A percentile compares a stretch with the other conserved stretches of the same genome.
Conservation (phyloP, 1,140 invertebrate species). For the Drosophila navojoa region DNA sequence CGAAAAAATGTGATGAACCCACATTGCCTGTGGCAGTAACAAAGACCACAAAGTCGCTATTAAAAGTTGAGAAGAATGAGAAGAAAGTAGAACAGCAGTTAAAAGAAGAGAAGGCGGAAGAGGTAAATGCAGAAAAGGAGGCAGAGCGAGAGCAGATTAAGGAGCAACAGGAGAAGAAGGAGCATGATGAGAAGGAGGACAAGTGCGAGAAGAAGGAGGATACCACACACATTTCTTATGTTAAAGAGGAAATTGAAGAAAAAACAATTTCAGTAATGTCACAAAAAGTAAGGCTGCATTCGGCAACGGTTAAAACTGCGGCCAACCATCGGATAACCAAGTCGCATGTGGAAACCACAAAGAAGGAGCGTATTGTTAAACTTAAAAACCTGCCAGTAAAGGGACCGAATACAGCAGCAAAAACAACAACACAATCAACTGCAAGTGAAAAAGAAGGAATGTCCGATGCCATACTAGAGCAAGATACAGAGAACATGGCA, state of each 20-base stretch:
- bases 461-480: no score
- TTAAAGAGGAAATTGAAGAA: neutral
- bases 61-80: no score
- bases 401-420: neutral
- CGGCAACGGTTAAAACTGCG: neutral
- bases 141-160: no score
- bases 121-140: no score
- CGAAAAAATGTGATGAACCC: constrained; percentile 3
- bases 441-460: no score
- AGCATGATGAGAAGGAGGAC: no score
- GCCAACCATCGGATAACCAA: neutral
- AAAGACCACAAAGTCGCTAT: neutral
- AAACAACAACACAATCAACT: neutral
- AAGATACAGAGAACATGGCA: no score
- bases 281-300: neutral
- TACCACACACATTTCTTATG: neutral
- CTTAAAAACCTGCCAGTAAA: neutral
- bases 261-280: neutral
- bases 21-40: neutral
- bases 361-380: neutral
- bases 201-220: neutral
- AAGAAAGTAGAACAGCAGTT: no score
- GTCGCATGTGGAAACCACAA: neutral
- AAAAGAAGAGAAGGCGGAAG: no score
- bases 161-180: no score